Evolutionary conservation across 30 jellyfish, hydroid and myxozoan genomes (phyloP), one percentile per base, ranked within the genome.

Genomic region (Aurelia sp.): DNA sequence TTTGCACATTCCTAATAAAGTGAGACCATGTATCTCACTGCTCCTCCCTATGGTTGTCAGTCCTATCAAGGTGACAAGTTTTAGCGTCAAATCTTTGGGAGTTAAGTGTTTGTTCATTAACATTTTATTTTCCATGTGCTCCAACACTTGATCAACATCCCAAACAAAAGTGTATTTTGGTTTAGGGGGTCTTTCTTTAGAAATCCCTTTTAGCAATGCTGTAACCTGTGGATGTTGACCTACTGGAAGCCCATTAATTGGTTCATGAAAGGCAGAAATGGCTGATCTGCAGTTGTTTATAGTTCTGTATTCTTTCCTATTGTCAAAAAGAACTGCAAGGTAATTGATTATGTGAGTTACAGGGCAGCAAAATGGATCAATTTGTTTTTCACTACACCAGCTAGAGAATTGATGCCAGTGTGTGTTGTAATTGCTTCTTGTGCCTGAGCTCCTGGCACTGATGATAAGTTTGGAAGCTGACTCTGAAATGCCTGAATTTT

Each of bases 211-310:
- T 0, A 76, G 61, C 20, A 76, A 58, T 7, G 76, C 60, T 57
- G 30, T 53, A 13, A 83, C 65, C 51, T 61, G 41, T 24, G 92
- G 79, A 67, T 83, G 92, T 35, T 83, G 78, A 13, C 92, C 92
- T n/a, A 53, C 92, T 15, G 65, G 65, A 51, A 83, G 8, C 51
- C 87, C 86, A 0, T 83, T 68, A 20, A 83, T 83, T 27, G 33
- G 33, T 27, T 27, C 33, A 27, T 27, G 33, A 27, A 27, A 0
- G 33, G 33, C 87, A 40, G 92, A 83, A 11, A 83, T 83, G 13
- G 92, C 92, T 20, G 92, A 83, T 62, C 78, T 69, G 38, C 70
- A 78, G 67, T 27, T 27, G 33, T 27, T 27, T 27, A 27, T 27
- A 27, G 33, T 27, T 27, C 33, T 27, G 33, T 27, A 67, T 57